phyloP scores from a whole-genome alignment of 2,113 vertebrate species.

The Ivindomyrus marchei region DNA sequence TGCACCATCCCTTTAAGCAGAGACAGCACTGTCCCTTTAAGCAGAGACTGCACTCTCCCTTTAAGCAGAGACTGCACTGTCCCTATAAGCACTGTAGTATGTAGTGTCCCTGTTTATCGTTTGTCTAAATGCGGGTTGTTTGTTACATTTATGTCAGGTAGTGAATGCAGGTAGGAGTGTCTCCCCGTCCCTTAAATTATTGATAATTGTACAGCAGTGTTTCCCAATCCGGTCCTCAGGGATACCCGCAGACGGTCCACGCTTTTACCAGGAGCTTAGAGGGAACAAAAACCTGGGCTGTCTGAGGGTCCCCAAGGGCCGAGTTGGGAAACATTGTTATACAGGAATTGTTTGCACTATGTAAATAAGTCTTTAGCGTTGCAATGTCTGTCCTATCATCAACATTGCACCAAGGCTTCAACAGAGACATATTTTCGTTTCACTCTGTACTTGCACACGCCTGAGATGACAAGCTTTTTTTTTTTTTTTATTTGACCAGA shows the following conservation, averaged over 20 bases:
- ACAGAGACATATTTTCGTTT: background rate
- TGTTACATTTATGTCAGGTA: background rate
- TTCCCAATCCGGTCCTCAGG: background rate
- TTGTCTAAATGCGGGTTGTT: background rate
- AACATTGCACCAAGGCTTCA: background rate
- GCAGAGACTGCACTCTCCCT: too few species aligned
- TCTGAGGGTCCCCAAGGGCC: background rate
- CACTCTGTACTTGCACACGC: background rate
- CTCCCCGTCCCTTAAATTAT: background rate
- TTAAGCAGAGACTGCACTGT: background rate
- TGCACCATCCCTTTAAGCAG: background rate
- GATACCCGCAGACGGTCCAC: background rate
- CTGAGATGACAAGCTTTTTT: background rate
- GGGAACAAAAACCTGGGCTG: background rate
- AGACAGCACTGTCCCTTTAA: too few species aligned
- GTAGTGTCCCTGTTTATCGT: background rate
- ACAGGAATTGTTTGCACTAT: background rate
- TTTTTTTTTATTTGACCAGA: background rate
- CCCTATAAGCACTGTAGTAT: background rate
- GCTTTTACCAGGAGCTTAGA: background rate
- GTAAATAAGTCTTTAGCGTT: background rate
- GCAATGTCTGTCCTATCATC: background rate
- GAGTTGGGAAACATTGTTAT: background rate
- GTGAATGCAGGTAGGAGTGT: background rate
- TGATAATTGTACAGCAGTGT: background rate